phyloP scores from a whole-genome alignment of 2,888 invertebrate genomes.

The Sphecodes monilicornis region DNA sequence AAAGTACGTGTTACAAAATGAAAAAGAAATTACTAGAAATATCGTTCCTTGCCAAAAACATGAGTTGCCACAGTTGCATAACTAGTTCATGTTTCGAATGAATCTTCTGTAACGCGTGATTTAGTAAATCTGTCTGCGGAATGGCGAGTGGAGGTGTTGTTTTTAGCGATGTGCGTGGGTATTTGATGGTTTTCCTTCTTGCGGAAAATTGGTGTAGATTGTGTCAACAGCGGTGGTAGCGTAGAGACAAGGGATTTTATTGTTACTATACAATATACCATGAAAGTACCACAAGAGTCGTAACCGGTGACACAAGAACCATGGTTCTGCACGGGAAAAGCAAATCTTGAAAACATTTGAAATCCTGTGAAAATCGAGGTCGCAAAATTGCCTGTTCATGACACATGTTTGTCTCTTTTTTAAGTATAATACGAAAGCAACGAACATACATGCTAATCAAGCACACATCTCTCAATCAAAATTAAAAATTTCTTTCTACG shows the following conservation, averaged over 20 bases:
- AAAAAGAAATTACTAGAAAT: background rate
- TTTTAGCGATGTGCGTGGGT: background rate
- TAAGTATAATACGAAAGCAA: background rate
- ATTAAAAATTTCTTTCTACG: too few relatives aligned
- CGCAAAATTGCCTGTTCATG: background rate
- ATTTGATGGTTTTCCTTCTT: background rate
- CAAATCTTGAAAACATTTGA: background rate
- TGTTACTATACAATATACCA: background rate
- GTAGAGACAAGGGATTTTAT: background rate
- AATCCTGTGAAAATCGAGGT: background rate
- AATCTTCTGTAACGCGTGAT: conserved; percentile 22
- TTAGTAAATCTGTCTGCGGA: conserved; percentile 38
- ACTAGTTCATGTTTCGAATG: conserved; percentile 39
- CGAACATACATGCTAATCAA: background rate
- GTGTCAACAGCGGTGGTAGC: background rate
- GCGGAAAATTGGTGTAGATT: background rate
- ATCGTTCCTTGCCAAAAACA: conserved; percentile 28
- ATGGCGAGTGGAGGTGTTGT: background rate
- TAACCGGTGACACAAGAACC: background rate
- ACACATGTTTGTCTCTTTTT: background rate
- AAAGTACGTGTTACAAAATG: background rate
- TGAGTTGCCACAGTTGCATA: conserved; percentile 32
- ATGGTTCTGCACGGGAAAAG: background rate
- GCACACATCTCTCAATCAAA: background rate
- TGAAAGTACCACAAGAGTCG: background rate